Conservation (phyloP, 2,113 vertebrate genomes). For the Paralichthys olivaceus region DNA sequence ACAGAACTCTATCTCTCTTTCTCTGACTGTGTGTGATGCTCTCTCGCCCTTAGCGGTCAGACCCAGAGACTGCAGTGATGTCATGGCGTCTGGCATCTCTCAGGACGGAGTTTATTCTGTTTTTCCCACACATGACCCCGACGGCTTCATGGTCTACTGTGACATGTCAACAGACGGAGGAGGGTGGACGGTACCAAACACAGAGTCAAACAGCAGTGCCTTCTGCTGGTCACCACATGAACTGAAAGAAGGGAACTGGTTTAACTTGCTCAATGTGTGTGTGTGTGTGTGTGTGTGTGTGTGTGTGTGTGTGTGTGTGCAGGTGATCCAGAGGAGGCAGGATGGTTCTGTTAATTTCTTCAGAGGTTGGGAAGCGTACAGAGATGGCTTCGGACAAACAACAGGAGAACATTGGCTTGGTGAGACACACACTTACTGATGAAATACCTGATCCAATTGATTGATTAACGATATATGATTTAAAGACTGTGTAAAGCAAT, state of each 20-base stretch:
- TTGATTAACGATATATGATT: no score
- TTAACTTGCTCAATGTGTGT: neutral
- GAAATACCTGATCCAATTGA: no score
- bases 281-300: slow-evolving; percentile 35
- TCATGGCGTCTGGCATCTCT: slow-evolving; percentile 35
- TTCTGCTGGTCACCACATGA: no score
- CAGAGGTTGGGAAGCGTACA: slow-evolving; percentile 89
- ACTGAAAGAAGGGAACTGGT: no score
- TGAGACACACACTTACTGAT: slow-evolving; percentile 26
- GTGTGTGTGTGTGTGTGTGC: slow-evolving; percentile 37
- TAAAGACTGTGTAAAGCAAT: no score
- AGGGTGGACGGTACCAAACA: slow-evolving; percentile 66
- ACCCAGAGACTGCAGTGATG: slow-evolving; percentile 64
- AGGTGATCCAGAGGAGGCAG: slow-evolving; percentile 91
- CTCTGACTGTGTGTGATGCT: neutral
- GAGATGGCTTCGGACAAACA: slow-evolving; percentile 86
- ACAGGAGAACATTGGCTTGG: slow-evolving; percentile 77
- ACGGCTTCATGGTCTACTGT: slow-evolving; percentile 72
- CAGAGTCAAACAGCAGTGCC: neutral
- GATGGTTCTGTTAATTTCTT: slow-evolving; percentile 92
- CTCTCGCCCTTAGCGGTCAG: slow-evolving; percentile 23
- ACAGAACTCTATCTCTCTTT: neutral
- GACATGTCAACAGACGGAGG: slow-evolving; percentile 73
- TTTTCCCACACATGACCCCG: slow-evolving; percentile 50
- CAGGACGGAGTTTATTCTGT: slow-evolving; percentile 68